Evolutionary conservation across 2,113 vertebrate species (phyloP), one percentile per base, ranked within the genome.

Genomic region (Tamias sibiricus): DNA sequence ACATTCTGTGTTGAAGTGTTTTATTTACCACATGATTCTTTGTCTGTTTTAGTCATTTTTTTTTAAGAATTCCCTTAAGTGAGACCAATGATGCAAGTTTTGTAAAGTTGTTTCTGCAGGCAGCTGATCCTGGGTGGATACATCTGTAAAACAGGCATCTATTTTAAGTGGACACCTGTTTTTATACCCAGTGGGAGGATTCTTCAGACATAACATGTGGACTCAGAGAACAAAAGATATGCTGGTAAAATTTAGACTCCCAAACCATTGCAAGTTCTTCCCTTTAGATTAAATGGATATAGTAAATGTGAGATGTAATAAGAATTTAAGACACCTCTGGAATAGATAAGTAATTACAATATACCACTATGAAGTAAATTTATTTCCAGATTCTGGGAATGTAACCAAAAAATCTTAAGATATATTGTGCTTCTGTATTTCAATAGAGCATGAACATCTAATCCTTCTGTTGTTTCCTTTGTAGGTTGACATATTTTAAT

Each of bases 341-440:
- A 59, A 92, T 8, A 71, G 81, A 54, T 49, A 22, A 37, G 16
- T 42, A 68, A 22, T 91, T 47, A 93, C 16, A 35, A 69, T 71
- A 17, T 80, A 54, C 66, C 49, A 68, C 71, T 93, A 74, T 47
- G 84, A 32, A 69, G 49, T 79, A 92, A 57, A 84, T 81, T 82
- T 86, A 19, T 26, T 89, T 86, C 49, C 86, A 44, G 40, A 89
- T 59, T 95, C 84, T 95, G 40, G 66, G 66, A 86, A 90, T 59
- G 40, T 37, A 77, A 59, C 66, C 5, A 20, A 80, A 80, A 75
- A 90, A 35, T 68, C n/a, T 86, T 79, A 79, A 83, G 49, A 52
- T 75, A 9, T 52, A 82, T 44, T 52, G 11, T 40, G 19, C 16
- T 14, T 87, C 24, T 83, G 19, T 94, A 40, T 52, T 92, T 59